phyloP scores from a whole-genome alignment of 2,113 vertebrate species.

The Nestor notabilis region DNA sequence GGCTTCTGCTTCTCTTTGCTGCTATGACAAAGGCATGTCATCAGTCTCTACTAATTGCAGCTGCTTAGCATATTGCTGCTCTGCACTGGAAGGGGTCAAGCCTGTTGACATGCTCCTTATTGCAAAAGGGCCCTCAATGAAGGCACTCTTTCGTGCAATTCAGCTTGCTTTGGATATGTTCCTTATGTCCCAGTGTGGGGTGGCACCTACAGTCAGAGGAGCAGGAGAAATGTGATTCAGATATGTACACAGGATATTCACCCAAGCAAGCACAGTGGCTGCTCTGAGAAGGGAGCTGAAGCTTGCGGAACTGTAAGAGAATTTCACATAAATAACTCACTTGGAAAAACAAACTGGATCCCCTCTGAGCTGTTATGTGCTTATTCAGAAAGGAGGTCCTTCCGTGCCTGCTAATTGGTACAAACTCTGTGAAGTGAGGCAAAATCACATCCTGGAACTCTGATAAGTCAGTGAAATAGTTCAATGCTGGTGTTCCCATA shows the following conservation, averaged over 20 bases:
- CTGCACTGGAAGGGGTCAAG: neutral
- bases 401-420: neutral
- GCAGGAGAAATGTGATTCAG: neutral
- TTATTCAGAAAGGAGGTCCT: neutral
- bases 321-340: neutral
- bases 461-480: neutral
- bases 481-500: neutral
- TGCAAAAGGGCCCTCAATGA: neutral
- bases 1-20: neutral
- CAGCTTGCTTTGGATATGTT: neutral
- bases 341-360: neutral
- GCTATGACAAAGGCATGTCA: neutral
- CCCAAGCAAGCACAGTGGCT: neutral
- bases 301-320: neutral
- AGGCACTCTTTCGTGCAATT: neutral
- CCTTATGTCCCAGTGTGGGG: neutral
- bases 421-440: neutral
- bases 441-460: neutral
- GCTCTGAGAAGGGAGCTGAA: neutral
- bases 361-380: neutral
- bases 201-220: neutral
- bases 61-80: neutral
- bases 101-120: accelerated
- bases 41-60: neutral
- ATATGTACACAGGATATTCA: neutral